Conservation (phyloP, 2,888 invertebrate genomes). For the Neoaliturus tenellus region DNA sequence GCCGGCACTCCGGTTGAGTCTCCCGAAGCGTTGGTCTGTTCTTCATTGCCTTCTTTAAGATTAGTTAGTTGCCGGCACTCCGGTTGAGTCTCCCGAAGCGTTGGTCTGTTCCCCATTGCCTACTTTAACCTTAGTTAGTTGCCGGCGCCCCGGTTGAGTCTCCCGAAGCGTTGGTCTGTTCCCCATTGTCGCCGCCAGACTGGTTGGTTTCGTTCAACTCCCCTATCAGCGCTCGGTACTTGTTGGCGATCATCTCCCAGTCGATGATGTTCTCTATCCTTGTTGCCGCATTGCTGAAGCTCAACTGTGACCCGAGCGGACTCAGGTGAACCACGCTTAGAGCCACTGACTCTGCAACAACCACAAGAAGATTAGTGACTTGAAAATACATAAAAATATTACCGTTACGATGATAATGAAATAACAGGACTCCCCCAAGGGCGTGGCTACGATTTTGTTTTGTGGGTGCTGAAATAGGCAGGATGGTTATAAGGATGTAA, state of each 20-base stretch:
- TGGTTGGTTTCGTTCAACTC: constrained; percentile 66
- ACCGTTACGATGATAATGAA: no score
- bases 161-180: not conserved
- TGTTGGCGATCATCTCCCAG: constrained; percentile 93
- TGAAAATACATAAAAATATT: no score
- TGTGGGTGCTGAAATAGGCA: no score
- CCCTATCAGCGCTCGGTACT: constrained; percentile 87
- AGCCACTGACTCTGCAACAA: constrained; percentile 80
- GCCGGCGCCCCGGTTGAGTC: constrained; percentile 18
- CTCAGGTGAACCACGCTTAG: constrained; percentile 88
- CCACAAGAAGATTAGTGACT: not conserved
- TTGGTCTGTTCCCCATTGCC: constrained; percentile 23
- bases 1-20: no score
- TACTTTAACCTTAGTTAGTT: no score
- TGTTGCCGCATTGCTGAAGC: constrained; percentile 83
- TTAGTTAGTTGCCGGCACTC: no score
- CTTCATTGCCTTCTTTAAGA: no score
- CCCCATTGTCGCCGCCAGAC: constrained; percentile 26
- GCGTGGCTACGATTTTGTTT: no score
- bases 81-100: not conserved
- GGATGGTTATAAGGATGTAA: no score
- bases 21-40: no score
- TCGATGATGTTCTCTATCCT: constrained; percentile 93
- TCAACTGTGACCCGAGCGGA: constrained; percentile 89
- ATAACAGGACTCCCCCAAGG: no score